A percentile compares a stretch with the other conserved stretches of the same genome.
phyloP scores from a whole-genome alignment of 2,113 vertebrate species.

The Chascanopsetta lugubris region DNA sequence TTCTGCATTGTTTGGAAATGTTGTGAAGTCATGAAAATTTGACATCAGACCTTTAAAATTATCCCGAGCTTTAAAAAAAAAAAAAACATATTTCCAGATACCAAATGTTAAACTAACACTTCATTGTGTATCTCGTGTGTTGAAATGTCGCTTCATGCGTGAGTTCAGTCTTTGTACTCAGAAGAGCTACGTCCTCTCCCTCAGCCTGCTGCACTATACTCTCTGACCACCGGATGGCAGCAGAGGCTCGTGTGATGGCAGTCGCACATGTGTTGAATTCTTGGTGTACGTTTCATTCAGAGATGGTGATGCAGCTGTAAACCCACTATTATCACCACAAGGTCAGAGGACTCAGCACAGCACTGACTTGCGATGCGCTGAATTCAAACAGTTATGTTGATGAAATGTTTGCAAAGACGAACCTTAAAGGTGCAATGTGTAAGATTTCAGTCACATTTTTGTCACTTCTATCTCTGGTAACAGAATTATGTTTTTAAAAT shows the following conservation, averaged over 20 bases:
- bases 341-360: background rate
- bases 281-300: background rate
- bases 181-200: background rate
- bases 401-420: too few species aligned
- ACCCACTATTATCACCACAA: background rate
- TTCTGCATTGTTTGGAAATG: too few species aligned
- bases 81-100: background rate
- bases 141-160: background rate
- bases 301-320: background rate
- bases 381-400: too few species aligned
- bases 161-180: background rate
- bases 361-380: background rate
- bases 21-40: too few species aligned
- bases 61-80: background rate
- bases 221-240: conserved; percentile 64
- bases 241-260: conserved; percentile 25
- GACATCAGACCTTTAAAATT: too few species aligned
- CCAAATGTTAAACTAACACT: background rate
- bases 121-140: background rate
- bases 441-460: too few species aligned
- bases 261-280: background rate
- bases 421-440: too few species aligned
- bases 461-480: too few species aligned
- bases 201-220: background rate
- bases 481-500: too few species aligned